Percentiles rank a stretch among this genome's conserved stretches.
Evolutionary conservation across 2,113 vertebrate species (phyloP).

Genomic region (Paratilapia polleni): DNA sequence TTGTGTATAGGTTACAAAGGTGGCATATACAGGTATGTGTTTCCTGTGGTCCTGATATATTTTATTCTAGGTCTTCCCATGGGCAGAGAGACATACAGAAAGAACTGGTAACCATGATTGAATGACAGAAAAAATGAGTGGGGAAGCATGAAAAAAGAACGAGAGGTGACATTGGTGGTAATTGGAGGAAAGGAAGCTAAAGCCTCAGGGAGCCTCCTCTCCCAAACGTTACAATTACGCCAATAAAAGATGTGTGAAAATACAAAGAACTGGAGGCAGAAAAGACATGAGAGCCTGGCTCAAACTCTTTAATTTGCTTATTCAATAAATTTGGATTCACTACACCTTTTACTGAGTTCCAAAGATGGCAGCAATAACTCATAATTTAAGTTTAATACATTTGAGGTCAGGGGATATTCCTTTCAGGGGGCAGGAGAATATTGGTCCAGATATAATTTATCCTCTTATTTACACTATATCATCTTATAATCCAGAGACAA

Average conservation of each 20-base stretch:
- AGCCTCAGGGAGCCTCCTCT: constrained; percentile 43
- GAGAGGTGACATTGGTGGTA: constrained; percentile 69
- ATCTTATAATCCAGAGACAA: constrained; percentile 52
- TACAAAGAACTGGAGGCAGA: constrained; percentile 17
- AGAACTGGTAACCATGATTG: constrained; percentile 1
- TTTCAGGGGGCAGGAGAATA: constrained; percentile 39
- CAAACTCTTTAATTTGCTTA: constrained; percentile 22
- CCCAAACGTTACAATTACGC: constrained; percentile 26
- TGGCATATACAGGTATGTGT: constrained; percentile 30
- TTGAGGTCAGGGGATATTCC: constrained; percentile 13
- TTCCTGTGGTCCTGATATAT: constrained; percentile 15
- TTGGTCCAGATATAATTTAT: constrained; percentile 46
- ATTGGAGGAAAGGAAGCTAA: constrained; percentile 63
- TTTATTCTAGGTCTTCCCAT: constrained; percentile 6
- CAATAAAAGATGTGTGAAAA: constrained; percentile 34
- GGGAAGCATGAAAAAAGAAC: constrained; percentile 21
- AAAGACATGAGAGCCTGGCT: not conserved
- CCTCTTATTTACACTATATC: constrained; percentile 51
- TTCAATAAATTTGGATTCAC: constrained; percentile 23
- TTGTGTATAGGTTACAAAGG: constrained; percentile 3
- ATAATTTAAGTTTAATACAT: constrained; percentile 38
- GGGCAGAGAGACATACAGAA: constrained; percentile 11
- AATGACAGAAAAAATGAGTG: constrained; percentile 30
- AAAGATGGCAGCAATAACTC: constrained; percentile 12
- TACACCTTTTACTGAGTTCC: constrained; percentile 8